phyloP scores from a whole-genome alignment of 2,888 invertebrate species.

The Eilema depressum region DNA sequence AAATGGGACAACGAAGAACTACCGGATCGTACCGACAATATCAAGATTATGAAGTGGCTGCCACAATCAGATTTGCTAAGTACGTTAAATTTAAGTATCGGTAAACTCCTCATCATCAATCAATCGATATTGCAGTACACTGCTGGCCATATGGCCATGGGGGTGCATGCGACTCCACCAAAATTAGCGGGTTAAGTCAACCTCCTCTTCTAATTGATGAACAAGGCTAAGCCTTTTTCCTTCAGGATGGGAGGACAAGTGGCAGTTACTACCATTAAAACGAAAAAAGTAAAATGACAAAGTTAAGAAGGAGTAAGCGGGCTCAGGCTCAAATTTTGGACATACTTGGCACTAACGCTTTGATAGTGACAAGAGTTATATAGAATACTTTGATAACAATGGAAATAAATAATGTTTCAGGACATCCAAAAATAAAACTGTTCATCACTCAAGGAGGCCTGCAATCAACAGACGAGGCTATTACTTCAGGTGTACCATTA shows the following conservation, averaged over 20 bases:
- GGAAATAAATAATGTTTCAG: conserved; percentile 39
- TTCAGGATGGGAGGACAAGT: too few relatives aligned
- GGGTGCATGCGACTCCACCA: too few relatives aligned
- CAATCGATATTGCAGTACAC: too few relatives aligned
- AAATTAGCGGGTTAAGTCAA: too few relatives aligned
- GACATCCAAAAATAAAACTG: conserved; percentile 75
- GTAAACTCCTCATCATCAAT: not conserved
- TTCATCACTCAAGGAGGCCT: conserved; percentile 77
- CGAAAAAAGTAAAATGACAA: not conserved
- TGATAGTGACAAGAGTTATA: too few relatives aligned
- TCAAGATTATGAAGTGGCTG: conserved; percentile 68
- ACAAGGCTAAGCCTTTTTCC: too few relatives aligned
- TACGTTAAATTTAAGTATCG: conserved; percentile 35
- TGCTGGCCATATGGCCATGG: too few relatives aligned
- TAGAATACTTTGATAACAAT: not conserved
- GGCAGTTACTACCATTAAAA: not conserved
- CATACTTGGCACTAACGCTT: too few relatives aligned
- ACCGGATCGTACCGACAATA: conserved; percentile 57
- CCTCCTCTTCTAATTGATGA: too few relatives aligned
- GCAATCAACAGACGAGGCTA: conserved; percentile 77
- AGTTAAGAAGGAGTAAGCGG: not conserved
- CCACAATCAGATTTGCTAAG: conserved; percentile 66
- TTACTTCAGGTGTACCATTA: conserved; percentile 70
- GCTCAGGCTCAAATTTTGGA: too few relatives aligned
- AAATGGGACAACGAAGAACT: conserved; percentile 69